Conservation (phyloP, 2,113 vertebrate genomes). For the Melospiza melodia region DNA sequence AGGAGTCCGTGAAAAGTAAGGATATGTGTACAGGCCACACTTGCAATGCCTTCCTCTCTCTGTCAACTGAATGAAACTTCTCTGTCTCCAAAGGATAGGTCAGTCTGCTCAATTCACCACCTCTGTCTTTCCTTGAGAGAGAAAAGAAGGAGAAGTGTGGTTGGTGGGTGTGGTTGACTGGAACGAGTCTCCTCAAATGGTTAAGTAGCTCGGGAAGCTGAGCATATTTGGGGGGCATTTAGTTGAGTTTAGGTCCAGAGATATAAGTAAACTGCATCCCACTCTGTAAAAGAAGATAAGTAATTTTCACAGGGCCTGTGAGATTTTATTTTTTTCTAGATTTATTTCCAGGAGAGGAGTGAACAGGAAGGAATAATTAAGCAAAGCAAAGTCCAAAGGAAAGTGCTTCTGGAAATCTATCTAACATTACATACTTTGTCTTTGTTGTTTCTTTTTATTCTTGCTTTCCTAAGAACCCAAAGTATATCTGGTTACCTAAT, state of each 20-base stretch:
- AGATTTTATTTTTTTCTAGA: not conserved
- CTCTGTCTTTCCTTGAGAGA: not conserved
- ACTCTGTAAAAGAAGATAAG: not conserved
- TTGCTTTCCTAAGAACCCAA: not conserved
- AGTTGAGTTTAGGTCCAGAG: not conserved
- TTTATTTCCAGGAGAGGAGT: not conserved
- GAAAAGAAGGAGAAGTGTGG: not conserved
- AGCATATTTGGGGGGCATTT: not conserved
- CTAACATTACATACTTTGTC: not conserved
- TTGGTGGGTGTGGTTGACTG: not conserved
- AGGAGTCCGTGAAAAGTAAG: not conserved
- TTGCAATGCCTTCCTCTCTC: not conserved
- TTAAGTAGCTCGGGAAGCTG: not conserved
- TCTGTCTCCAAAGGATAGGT: not conserved
- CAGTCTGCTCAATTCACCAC: not conserved
- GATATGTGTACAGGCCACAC: accelerated
- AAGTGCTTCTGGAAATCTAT: not conserved
- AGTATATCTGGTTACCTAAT: not conserved
- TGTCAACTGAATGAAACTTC: not conserved
- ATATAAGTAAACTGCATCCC: not conserved
- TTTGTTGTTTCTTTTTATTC: not conserved
- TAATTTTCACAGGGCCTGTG: not conserved
- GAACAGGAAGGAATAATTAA: not conserved
- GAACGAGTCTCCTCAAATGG: not conserved
- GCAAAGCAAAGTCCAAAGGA: not conserved